Evolutionary conservation across 2,797 vertebrate species (phyloP), one percentile per base, ranked within the genome.

Genomic region (Epinephelus awoara): DNA sequence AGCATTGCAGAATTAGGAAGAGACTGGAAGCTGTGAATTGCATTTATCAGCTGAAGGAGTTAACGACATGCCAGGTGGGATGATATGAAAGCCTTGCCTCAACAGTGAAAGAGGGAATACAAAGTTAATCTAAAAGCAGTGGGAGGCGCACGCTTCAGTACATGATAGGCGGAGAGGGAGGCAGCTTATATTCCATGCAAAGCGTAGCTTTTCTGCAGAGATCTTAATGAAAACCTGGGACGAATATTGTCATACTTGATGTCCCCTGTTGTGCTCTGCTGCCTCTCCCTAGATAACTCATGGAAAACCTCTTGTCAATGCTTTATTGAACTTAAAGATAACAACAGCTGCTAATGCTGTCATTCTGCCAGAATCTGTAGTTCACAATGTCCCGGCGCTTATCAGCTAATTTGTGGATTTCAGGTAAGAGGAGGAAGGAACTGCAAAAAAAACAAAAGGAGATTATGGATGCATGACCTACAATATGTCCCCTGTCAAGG

Each of bases 91-190:
- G 84, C 75, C 38, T 84, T 79, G 85, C 85, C 83, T 86, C 77
- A 85, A 82, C 79, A 57, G 83, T 72, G 83, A 82, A 77, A 86
- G 75, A 72, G 80, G 80, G 69, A 88, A 89, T 85, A 90, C 86
- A 86, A 89, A 91, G 88, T 89, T 90, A 89, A 91, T 93, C 83
- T 89, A 87, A 91, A 91, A 90, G 79, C 91, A 83, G 84, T 87
- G 80, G 89, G 89, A 82, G 76, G 84, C 19, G 73, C 65, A 74
- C 27, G 29, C 77, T 82, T 73, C 77, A 62, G 78, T 65, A 83
- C 77, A 89, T 80, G 90, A 90, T 80, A 83, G 86, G 75, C 64
- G 9, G 44, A 70, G 77, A 75, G 75, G 83, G 76, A 82, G 81
- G 84, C 65, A 70, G 77, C 78, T 87, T 82, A 82, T 66, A 83